Base-by-base conservation (phyloP, 2,113 vertebrate species). In the Propithecus coquereli region DNA sequence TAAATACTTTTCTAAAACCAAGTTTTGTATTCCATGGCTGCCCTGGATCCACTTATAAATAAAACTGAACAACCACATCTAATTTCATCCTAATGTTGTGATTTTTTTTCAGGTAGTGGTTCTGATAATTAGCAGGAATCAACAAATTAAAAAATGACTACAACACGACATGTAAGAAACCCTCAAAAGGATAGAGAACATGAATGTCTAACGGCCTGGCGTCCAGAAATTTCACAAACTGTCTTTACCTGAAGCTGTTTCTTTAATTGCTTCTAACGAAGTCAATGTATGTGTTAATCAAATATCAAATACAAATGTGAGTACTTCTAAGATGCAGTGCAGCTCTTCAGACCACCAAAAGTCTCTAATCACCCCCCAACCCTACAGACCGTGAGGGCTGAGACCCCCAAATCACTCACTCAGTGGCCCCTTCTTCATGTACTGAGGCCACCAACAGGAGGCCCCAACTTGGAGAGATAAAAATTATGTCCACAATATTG, bases 231-330 rank as follows among this genome's bases (percentile, higher is more conserved):
- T 57, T 98, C 95, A 90, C 66, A 92, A 86, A 92, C 34, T n/a
- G 30, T 82, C 91, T 96, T 87, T 88, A 97, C 70, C 80, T 85
- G 90, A 95, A 97, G 81, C 76, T 94, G 87, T 94, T 97, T 93
- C 86, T 94, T 87, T 97, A 98, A 97, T 89, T 93, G 92, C 93
- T 92, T 85, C 90, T 97, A 98, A 97, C 77, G 91, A 97, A 95
- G 94, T 87, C 43, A 22, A 61, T 82, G 83, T 52, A 63, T 87
- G 86, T 90, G 93, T 90, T 97, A 97, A 97, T 96, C 95, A 92
- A 96, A 93, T 94, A 97, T 94, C 94, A 96, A 94, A 94, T 94
- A 57, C 61, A 96, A 96, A 88, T 57, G 30, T 93, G 91, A 96
- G 77, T 81, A 50, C 45, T 80, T 80, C n/a, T 52, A 92, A 90